Base-by-base conservation (phyloP, 1,140 invertebrate genomes). In the Drosophila setifemur region DNA sequence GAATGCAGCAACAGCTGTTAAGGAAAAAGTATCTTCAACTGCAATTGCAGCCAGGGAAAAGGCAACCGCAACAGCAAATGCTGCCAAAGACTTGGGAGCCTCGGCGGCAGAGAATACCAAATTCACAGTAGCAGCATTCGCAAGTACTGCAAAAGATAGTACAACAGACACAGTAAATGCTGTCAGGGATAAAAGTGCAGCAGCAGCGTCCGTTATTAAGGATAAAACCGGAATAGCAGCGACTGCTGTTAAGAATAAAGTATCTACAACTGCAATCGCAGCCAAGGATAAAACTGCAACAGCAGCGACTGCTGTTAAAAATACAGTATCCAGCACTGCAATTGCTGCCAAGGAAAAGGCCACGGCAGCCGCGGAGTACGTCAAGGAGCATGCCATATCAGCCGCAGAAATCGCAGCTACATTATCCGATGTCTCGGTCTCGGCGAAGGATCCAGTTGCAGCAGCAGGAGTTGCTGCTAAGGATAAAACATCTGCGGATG, bases 151-250 rank as follows among this genome's bases (percentile, higher is more conserved):
- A 11, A 25, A 44, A n/a, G 12, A 25, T n/a, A 9, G 6, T 7
- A 7, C 8, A n/a, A 4, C 8, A 0, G 31, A 21, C 0, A 31
- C 31, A 8, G 47, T 4, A n/a, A 18, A 1, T 7, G 0, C 21
- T 3, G 21, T 8, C 16, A 25, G n/a, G n/a, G n/a, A n/a, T n/a
- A n/a, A n/a, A 25, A n/a, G 53, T 14, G 4, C 31, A 16, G 12
- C 23, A 0, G 9, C 33, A 11, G 8, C 11, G 8, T 21, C 23
- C 16, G 6, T 23, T 19, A 29, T 14, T 21, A 19, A 18, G 23
- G 54, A 18, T 12, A 50, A 61, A 5, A 29, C 45, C 23, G n/a
- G 8, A 12, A n/a, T 23, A 11, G 18, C 47, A 11, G 19, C 55
- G 31, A 7, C 19, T 28, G 47, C 31, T 18, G 23, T 7, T 21